Evolutionary conservation across 2,113 vertebrate species (phyloP).

Genomic region (Corvus hawaiiensis): DNA sequence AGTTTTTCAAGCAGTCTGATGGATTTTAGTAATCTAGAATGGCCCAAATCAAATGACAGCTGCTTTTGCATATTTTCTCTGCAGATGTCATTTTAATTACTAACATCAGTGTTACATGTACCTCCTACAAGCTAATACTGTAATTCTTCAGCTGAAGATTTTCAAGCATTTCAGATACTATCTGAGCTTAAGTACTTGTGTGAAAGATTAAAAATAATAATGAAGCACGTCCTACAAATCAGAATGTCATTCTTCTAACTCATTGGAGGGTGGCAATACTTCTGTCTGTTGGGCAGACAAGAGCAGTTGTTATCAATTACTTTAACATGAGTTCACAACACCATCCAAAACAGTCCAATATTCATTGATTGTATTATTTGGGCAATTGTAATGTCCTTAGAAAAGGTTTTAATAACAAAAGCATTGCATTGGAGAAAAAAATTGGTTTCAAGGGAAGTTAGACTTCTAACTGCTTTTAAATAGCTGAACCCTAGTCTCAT

Average conservation of each 20-base stretch:
- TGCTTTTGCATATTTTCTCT: not conserved
- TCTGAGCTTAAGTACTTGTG: not conserved
- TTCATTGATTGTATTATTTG: not conserved
- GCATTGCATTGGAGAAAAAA: not conserved
- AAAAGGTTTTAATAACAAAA: not conserved
- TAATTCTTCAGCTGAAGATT: not conserved
- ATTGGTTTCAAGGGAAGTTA: not conserved
- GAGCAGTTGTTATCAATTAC: not conserved
- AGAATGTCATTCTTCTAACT: not conserved
- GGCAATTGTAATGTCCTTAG: not conserved
- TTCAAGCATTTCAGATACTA: not conserved
- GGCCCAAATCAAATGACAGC: not conserved
- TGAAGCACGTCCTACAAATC: not conserved
- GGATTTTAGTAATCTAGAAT: not conserved
- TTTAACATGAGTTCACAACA: not conserved
- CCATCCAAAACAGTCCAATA: not conserved
- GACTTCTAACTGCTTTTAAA: not conserved
- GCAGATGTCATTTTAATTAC: conserved; percentile 2
- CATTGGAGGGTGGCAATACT: not conserved
- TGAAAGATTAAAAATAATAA: not conserved
- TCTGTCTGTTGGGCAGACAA: not conserved
- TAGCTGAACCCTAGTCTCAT: not conserved
- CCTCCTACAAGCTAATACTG: not conserved
- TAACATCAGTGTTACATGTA: not conserved
- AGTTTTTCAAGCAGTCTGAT: not conserved